Evolutionary conservation across 2,888 invertebrate genomes (phyloP), one percentile per base, ranked within the genome.

Genomic region (Meganola albula): DNA sequence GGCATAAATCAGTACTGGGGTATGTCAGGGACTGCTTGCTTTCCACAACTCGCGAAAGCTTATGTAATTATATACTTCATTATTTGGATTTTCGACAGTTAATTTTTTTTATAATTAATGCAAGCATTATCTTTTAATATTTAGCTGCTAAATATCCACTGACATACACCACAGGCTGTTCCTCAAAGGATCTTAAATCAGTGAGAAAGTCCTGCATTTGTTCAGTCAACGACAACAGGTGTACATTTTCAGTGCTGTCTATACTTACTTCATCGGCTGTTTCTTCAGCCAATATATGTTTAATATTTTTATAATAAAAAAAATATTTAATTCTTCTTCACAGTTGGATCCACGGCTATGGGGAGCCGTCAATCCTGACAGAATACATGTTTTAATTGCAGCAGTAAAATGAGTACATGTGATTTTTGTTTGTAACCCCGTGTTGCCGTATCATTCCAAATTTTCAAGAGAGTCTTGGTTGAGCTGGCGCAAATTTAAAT

Each of bases 381-480:
- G 12, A 0, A 29, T 13, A n/a, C 23, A 2, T 1, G 37, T 27
- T 27, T 37, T 40, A 6, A 34, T 10, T n/a, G 36, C 34, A 20
- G 21, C 12, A 10, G 14, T 31, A 28, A 37, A 40, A 20, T 9
- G n/a, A 6, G 16, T n/a, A 13, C 31, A 37, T 7, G 34, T 37
- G 40, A 28, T 40, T 34, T 34, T 13, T 18, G 4, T 41, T 37
- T 16, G 37, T 37, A 2, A 28, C 31, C 16, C 26, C 34, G 16
- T 36, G 29, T 8, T 40, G 37, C 4, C 26, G 24, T 1, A 37
- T 40, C 0, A 34, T 10, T 6, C 26, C 28, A 20, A 40, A 20
- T 40, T 36, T 29, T 40, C 32, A 0, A 39, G 5, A 0, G 34
- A 12, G 13, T 33, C 37, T 23, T 32, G 34, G 2, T 39, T 39